Evolutionary conservation across 2,888 invertebrate genomes (phyloP).

Genomic region (Dryocosmus kuriphilus): DNA sequence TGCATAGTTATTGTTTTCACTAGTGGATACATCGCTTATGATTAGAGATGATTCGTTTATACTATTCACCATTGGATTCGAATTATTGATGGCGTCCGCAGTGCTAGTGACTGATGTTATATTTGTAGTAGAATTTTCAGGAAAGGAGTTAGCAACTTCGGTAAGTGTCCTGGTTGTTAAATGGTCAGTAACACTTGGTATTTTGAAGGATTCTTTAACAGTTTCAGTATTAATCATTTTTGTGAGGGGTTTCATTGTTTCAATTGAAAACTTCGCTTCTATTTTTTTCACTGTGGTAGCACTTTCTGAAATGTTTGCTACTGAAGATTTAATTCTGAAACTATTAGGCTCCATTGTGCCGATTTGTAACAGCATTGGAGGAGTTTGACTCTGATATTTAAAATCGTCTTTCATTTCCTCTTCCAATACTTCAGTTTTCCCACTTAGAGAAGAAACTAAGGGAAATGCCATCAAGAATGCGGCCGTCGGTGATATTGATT

Average conservation of each 20-base stretch:
- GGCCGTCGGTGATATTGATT: constrained; percentile 86
- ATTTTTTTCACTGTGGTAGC: not conserved
- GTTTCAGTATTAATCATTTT: constrained; percentile 71
- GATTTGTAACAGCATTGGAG: constrained; percentile 75
- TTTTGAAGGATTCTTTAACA: constrained; percentile 71
- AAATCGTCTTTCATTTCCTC: constrained; percentile 79
- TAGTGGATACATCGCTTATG: constrained; percentile 10
- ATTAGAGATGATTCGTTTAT: constrained; percentile 24
- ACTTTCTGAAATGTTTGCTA: constrained; percentile 44
- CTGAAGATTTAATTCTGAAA: constrained; percentile 71
- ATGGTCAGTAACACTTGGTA: constrained; percentile 45
- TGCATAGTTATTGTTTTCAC: constrained; percentile 41
- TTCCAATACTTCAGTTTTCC: constrained; percentile 79
- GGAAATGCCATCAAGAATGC: constrained; percentile 88
- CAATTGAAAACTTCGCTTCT: constrained; percentile 50
- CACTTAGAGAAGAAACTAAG: constrained; percentile 82
- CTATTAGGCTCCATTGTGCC: constrained; percentile 75
- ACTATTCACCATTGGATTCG: constrained; percentile 20
- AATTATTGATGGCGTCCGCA: constrained; percentile 23
- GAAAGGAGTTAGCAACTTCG: constrained; percentile 13
- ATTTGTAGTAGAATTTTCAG: constrained; percentile 18
- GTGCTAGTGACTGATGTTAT: constrained; percentile 4
- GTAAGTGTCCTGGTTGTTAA: not conserved
- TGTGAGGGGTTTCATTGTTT: constrained; percentile 65
- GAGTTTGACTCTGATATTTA: constrained; percentile 75